A percentile compares a stretch with the other conserved stretches of the same genome.
phyloP scores from a whole-genome alignment of 2,113 vertebrate species.

The Hydrochoerus hydrochaeris region DNA sequence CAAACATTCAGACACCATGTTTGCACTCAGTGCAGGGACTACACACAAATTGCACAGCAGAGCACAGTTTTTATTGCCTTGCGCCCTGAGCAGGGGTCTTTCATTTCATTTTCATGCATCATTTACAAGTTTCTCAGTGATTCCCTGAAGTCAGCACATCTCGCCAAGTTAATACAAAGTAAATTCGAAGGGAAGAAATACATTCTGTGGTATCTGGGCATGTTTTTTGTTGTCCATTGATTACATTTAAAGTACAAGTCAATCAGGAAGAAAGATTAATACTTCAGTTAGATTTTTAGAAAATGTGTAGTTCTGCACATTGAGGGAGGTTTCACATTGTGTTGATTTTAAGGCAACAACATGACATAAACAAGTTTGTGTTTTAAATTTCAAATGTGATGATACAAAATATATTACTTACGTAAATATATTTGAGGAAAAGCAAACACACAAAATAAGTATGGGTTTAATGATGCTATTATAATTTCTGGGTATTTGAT shows the following conservation, averaged over 20 bases:
- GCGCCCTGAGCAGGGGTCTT: background rate
- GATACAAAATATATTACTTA: too few species aligned
- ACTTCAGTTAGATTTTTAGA: background rate
- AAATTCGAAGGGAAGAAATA: constrained; percentile 36
- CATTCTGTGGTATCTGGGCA: background rate
- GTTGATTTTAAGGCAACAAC: background rate
- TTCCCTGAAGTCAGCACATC: constrained; percentile 15
- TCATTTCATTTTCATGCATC: constrained; percentile 62
- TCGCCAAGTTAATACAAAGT: constrained; percentile 30
- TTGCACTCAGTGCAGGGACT: background rate
- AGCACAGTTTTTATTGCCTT: background rate
- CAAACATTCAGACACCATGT: rapidly evolving
- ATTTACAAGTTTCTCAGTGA: constrained; percentile 26
- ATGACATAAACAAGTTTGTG: background rate
- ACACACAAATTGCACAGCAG: rapidly evolving
- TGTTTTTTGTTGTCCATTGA: background rate
- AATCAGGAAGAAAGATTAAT: background rate
- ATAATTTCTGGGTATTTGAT: background rate
- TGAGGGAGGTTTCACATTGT: background rate
- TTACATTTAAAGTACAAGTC: constrained; percentile 36
- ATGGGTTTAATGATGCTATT: background rate
- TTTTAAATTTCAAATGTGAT: rapidly evolving
- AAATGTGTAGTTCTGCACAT: background rate
- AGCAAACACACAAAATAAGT: background rate
- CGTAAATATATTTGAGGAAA: background rate